A percentile compares a stretch with the other conserved stretches of the same genome.
Evolutionary conservation across 2,797 vertebrate genomes (phyloP).

Genomic region (Pristis pectinata): DNA sequence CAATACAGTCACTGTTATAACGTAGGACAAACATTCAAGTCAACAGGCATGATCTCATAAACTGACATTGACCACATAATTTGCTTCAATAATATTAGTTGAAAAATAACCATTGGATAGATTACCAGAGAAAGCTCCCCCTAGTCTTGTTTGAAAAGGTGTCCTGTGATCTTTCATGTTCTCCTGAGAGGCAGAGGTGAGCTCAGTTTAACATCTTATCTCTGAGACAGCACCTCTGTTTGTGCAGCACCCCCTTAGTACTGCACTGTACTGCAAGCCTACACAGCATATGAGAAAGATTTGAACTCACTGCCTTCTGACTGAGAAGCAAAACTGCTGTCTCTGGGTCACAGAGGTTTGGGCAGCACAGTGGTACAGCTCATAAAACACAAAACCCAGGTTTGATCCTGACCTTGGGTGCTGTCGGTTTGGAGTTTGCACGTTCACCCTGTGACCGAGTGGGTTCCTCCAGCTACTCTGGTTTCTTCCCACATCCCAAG

Average conservation of each 20-base stretch:
- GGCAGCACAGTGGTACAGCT: too few relatives aligned
- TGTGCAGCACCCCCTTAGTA: background rate
- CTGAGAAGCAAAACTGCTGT: background rate
- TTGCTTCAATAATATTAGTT: background rate
- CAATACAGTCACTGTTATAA: background rate
- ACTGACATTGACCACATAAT: background rate
- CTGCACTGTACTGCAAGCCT: too few relatives aligned
- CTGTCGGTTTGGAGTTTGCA: too few relatives aligned
- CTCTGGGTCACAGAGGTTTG: background rate
- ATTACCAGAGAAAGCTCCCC: background rate
- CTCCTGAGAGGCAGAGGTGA: background rate
- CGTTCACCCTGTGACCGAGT: too few relatives aligned
- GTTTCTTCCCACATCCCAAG: too few relatives aligned
- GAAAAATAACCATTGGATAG: background rate
- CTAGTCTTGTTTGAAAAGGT: too few relatives aligned
- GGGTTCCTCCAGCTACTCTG: too few relatives aligned
- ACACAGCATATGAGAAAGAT: background rate
- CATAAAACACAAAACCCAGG: too few relatives aligned
- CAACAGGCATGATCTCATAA: background rate
- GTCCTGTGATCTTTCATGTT: too few relatives aligned
- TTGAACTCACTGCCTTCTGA: background rate
- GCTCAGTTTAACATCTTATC: background rate
- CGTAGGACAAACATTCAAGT: background rate
- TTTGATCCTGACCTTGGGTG: too few relatives aligned
- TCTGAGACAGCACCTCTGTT: background rate